phyloP scores from a whole-genome alignment of 2,113 vertebrate species.

The Bufo gargarizans region DNA sequence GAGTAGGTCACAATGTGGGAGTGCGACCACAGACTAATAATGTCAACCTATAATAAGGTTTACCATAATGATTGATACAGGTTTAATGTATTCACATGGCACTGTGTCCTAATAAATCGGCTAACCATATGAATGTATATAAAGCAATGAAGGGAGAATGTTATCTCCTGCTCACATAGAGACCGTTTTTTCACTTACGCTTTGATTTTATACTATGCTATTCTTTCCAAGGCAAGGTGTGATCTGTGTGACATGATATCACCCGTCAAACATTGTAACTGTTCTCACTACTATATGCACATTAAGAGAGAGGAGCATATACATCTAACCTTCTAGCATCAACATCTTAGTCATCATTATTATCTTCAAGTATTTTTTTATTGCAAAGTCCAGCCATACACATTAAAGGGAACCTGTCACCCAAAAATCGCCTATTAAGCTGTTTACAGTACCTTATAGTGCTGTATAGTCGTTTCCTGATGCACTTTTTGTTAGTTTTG shows the following conservation, averaged over 20 bases:
- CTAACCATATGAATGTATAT: background rate
- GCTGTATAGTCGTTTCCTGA: too few species aligned
- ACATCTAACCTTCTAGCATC: too few species aligned
- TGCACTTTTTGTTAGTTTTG: too few species aligned
- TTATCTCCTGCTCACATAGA: background rate
- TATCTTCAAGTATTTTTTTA: too few species aligned
- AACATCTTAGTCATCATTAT: too few species aligned
- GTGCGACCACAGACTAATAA: background rate
- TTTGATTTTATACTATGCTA: background rate
- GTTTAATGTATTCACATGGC: background rate
- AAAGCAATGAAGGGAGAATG: background rate
- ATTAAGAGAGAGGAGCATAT: too few species aligned
- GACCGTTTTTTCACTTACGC: background rate
- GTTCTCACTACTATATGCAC: background rate
- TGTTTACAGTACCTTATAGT: too few species aligned
- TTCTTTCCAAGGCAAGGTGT: background rate
- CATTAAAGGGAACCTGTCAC: too few species aligned
- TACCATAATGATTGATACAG: background rate
- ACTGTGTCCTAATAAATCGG: background rate
- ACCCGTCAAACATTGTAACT: background rate
- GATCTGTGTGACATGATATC: background rate
- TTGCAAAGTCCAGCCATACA: too few species aligned
- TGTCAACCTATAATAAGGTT: background rate
- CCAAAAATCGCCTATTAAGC: too few species aligned
- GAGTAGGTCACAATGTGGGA: background rate